Evolutionary conservation across 92 coral and sea anemone genomes (phyloP), one percentile per base, ranked within the genome.

Genomic region (Epizoanthus ramosus): DNA sequence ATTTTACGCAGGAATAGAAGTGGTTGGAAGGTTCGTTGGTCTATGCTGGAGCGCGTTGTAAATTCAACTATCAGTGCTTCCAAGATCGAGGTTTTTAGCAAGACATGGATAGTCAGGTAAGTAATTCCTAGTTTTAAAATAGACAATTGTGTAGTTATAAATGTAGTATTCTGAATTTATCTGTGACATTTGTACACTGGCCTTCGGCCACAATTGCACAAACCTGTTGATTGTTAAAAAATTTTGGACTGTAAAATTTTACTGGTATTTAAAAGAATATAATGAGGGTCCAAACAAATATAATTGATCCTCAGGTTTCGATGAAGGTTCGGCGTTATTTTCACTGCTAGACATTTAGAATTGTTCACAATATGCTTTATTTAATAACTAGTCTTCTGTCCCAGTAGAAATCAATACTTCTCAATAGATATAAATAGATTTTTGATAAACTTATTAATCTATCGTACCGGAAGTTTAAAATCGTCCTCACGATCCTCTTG

Each of bases 221-320:
- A 77, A 72, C 82, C 82, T 77, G 82, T 60, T 77, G 71, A 77
- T 60, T 77, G 82, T 61, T 77, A 50, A 28, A 57, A 28, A 15
- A 33, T 0, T 33, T 28, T 12, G 25, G 13, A 28, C 21, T 67
- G 21, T 37, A 67, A 16, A 6, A 28, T 28, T 37, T 28, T 14
- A 8, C 17, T 66, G 7, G 16, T 65, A 1, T 10, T 3, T 0
- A 0, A 0, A 37, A 37, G 43, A 37, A 2, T 37, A 37, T 37
- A 6, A 6, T 25, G 1, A 16, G 8, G 31, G 31, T 28, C 31
- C 15, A 19, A 43, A 43, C 16, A 19, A 67, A 31, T 31, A 14
- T 13, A 8, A 43, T 67, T 16, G 12, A 67, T 67, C 41, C 72
- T 17, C 19, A 35, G 50, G 33, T 67, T 33, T 50, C 50, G 72